These are phyloP conservation scores for Zygothrica quintamaculata DNA, from an alignment of 2,888 invertebrate species.

Conservation along the genomic window DNA sequence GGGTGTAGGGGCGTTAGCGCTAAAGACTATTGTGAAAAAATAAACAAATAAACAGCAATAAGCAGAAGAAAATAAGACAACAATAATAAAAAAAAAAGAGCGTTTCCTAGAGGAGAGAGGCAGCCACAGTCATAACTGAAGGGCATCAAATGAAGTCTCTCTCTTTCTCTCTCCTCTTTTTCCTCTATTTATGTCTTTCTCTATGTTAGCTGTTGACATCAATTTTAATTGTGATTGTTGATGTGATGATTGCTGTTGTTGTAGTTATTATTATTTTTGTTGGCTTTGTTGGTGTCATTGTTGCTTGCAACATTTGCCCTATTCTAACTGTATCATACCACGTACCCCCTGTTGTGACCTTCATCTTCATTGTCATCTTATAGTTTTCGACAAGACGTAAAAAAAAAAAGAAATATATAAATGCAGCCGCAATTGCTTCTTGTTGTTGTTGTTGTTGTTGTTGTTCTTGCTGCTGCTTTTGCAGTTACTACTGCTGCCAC, in stretches of 20 bases:
- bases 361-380: slow-evolving; percentile 51
- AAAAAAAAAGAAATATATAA: slow-evolving; percentile 23
- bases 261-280: slow-evolving; percentile 64
- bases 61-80: slow-evolving; percentile 28
- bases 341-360: slow-evolving; percentile 32
- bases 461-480: too few relatives aligned
- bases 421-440: slow-evolving; percentile 19
- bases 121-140: slow-evolving; percentile 16
- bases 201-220: slow-evolving; percentile 74
- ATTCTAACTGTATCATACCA: neutral
- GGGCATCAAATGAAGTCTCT: slow-evolving; percentile 28
- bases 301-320: neutral
- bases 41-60: slow-evolving; percentile 27
- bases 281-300: slow-evolving; percentile 50
- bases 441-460: neutral
- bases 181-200: slow-evolving; percentile 54
- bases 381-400: slow-evolving; percentile 47
- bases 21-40: slow-evolving; percentile 14
- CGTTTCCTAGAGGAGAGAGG: neutral
- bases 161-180: too few relatives aligned
- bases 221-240: slow-evolving; percentile 72
- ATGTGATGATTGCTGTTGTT: slow-evolving; percentile 51
- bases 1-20: slow-evolving; percentile 8
- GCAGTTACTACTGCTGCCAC: neutral
- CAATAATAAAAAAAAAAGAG: too few relatives aligned